phyloP scores from a whole-genome alignment of 2,797 vertebrate species.

The Danio choprae region DNA sequence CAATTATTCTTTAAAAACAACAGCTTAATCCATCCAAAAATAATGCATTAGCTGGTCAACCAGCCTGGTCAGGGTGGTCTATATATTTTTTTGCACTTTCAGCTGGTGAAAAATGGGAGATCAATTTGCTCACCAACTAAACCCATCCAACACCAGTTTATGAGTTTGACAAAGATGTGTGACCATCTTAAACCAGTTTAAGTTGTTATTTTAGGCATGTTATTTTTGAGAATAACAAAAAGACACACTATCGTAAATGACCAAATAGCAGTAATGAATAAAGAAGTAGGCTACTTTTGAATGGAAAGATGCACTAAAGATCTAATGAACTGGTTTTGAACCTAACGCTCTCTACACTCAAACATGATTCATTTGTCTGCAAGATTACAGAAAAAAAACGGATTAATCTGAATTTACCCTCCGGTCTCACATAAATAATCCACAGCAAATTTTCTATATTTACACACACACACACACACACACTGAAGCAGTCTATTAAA shows the following conservation, averaged over 20 bases:
- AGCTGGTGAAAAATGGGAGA: neutral
- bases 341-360: too few species aligned
- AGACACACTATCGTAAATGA: neutral
- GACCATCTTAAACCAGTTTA: neutral
- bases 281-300: neutral
- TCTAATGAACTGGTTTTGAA: neutral
- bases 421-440: neutral
- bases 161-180: neutral
- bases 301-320: neutral
- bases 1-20: neutral
- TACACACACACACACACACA: neutral
- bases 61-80: neutral
- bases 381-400: neutral
- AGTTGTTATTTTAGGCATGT: neutral
- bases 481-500: neutral
- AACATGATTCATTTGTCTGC: neutral
- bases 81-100: neutral
- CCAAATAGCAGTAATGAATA: neutral
- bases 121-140: neutral
- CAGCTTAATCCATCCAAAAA: neutral
- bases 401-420: neutral
- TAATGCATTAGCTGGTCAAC: neutral
- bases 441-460: neutral
- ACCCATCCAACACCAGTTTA: neutral
- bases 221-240: neutral